phyloP scores from a whole-genome alignment of 1,140 invertebrate genomes.

The Drosophila equinoxialis region DNA sequence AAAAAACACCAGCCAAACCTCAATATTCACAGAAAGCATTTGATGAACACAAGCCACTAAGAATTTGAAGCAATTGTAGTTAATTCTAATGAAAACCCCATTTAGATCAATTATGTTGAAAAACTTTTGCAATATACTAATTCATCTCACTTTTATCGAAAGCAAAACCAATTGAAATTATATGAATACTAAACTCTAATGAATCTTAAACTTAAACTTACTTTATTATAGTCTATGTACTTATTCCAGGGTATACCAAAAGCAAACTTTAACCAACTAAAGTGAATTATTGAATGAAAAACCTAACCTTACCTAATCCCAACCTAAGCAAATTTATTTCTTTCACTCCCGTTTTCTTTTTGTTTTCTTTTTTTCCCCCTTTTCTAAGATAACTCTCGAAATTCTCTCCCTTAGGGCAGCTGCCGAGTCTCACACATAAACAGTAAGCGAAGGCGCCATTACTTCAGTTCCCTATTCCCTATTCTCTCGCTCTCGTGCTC shows the following conservation, averaged over 20 bases:
- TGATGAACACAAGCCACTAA: neutral
- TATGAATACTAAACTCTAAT: no score
- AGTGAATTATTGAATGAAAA: neutral
- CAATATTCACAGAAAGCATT: conserved; percentile 8
- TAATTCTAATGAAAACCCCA: neutral
- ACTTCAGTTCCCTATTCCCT: neutral
- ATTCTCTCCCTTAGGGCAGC: conserved; percentile 1
- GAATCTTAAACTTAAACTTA: no score
- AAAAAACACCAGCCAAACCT: neutral
- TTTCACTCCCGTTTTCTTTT: neutral
- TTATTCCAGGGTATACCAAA: no score
- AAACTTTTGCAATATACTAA: neutral
- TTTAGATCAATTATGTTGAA: neutral
- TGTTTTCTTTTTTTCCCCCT: neutral
- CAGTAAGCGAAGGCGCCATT: conserved; percentile 1
- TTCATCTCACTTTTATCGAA: no score
- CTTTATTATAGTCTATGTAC: no score
- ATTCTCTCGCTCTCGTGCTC: neutral
- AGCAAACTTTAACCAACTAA: neutral
- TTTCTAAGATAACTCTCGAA: neutral
- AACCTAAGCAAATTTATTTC: no score
- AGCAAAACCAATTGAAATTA: no score
- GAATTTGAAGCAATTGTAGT: neutral
- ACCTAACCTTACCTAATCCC: no score
- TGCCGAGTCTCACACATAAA: conserved; percentile 12